Conservation (phyloP, 2,888 invertebrate species). For the Eristalinus aeneus region DNA sequence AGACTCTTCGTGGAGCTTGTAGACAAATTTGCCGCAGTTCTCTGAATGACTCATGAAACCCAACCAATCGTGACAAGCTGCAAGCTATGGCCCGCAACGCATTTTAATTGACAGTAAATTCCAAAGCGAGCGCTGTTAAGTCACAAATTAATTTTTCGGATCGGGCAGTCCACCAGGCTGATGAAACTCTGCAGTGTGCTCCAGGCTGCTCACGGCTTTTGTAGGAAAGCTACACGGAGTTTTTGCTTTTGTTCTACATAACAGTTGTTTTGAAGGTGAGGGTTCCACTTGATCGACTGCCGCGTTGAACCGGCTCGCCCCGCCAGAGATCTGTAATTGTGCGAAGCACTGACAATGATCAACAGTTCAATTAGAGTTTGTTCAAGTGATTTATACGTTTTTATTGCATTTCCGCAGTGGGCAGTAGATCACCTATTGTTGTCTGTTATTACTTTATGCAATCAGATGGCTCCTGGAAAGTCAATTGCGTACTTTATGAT, state of each 20-base stretch:
- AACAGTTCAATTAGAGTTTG: slow-evolving; percentile 65
- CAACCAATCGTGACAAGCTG: background rate
- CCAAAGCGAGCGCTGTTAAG: background rate
- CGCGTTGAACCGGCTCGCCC: background rate
- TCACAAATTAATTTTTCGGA: background rate
- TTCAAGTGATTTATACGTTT: slow-evolving; percentile 59
- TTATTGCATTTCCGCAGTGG: slow-evolving; percentile 54
- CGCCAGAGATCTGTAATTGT: background rate
- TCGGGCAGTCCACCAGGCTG: background rate
- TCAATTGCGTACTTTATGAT: background rate
- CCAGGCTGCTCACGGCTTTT: background rate
- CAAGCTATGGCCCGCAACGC: background rate
- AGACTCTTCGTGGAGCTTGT: too few relatives aligned
- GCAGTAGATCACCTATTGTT: background rate
- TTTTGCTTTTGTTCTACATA: background rate
- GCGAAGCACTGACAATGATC: slow-evolving; percentile 30
- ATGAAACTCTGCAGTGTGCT: background rate
- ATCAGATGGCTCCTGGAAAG: slow-evolving; percentile 3
- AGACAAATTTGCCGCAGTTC: background rate
- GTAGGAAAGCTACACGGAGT: background rate
- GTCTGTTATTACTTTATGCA: slow-evolving; percentile 1
- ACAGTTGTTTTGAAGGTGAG: slow-evolving; percentile 40
- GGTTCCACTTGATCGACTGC: slow-evolving; percentile 49
- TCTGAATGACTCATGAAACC: background rate
- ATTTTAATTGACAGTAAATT: background rate